A percentile compares a stretch with the other conserved stretches of the same genome.
Evolutionary conservation across 2,113 vertebrate genomes (phyloP).

Genomic region (Colius striatus): DNA sequence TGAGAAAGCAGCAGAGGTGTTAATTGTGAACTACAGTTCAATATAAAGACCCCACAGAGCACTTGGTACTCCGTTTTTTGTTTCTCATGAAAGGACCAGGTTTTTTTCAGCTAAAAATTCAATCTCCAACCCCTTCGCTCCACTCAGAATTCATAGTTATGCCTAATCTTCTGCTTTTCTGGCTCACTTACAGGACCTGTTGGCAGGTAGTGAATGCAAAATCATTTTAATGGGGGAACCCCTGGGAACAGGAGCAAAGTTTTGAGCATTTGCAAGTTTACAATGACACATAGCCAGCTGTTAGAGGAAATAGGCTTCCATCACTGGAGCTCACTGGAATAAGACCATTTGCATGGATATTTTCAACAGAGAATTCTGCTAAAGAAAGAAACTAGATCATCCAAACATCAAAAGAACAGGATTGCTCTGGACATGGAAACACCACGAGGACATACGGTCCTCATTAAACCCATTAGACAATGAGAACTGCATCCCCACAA

Average conservation of each 20-base stretch:
- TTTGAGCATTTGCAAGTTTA: constrained; percentile 72
- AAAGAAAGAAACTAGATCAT: constrained; percentile 28
- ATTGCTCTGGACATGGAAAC: background rate
- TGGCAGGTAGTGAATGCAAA: constrained; percentile 84
- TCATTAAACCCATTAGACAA: background rate
- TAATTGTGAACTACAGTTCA: constrained; percentile 70
- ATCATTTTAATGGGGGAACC: constrained; percentile 80
- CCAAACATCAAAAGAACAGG: background rate
- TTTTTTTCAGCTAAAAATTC: constrained; percentile 56
- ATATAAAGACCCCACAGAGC: constrained; percentile 67
- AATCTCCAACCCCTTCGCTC: constrained; percentile 67
- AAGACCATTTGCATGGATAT: background rate
- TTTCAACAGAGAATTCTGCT: constrained; percentile 63
- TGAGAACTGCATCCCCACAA: background rate
- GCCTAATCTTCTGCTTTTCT: constrained; percentile 79
- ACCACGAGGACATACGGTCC: background rate
- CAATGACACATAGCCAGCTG: constrained; percentile 69
- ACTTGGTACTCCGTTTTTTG: constrained; percentile 69
- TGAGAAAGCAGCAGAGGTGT: constrained; percentile 61
- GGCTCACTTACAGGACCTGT: constrained; percentile 75
- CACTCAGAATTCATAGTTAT: constrained; percentile 81
- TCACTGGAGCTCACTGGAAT: background rate
- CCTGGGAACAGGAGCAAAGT: constrained; percentile 78
- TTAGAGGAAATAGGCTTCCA: constrained; percentile 22
- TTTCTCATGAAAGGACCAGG: constrained; percentile 63